Conservation (phyloP, 30 jellyfish, hydroid and myxozoan genomes). For the Clytia hemisphaerica region DNA sequence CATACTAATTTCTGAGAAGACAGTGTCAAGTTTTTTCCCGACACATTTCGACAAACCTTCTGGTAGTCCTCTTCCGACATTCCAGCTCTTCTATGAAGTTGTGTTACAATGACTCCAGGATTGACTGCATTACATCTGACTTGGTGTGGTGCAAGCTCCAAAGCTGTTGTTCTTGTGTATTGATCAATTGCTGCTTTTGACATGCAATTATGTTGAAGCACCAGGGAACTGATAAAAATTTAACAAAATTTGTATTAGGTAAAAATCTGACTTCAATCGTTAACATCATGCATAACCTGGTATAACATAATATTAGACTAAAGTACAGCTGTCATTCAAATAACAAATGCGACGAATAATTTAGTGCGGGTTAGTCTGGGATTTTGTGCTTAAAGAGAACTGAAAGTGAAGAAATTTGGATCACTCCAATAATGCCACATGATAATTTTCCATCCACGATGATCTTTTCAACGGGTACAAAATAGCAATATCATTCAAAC, state of each 20-base stretch:
- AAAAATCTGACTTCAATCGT: too few species aligned
- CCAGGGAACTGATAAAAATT: too few species aligned
- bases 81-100: conserved; percentile 64
- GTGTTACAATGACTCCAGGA: conserved; percentile 80
- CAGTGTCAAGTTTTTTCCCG: neutral
- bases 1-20: neutral
- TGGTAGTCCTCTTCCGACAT: conserved; percentile 56
- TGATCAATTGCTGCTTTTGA: conserved; percentile 85
- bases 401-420: too few species aligned
- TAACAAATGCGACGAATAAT: too few species aligned
- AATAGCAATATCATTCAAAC: too few species aligned
- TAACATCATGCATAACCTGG: too few species aligned
- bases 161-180: conserved; percentile 69
- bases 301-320: neutral
- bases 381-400: too few species aligned
- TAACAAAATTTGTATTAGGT: neutral
- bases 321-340: neutral
- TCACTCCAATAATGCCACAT: too few species aligned
- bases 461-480: too few species aligned
- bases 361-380: too few species aligned
- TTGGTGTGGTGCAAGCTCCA: conserved; percentile 85
- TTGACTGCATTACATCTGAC: conserved; percentile 89
- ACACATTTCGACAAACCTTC: conserved; percentile 19
- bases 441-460: too few species aligned
- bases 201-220: too few species aligned